Base-by-base conservation (phyloP, 2,797 vertebrate genomes). In the Staurois parvus region DNA sequence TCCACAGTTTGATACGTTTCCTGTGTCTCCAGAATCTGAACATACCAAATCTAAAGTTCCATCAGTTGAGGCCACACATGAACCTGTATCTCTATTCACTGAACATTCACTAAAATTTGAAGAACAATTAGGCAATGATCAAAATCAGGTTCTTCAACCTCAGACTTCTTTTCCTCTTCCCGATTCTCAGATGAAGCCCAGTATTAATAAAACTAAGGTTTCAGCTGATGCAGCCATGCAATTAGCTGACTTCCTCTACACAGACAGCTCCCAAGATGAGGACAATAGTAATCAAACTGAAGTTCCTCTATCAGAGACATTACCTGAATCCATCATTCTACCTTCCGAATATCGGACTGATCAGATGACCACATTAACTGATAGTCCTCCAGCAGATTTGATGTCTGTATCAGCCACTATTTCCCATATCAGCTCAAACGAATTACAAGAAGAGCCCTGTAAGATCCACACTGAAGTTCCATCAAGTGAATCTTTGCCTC, bases 241-340 rank as follows among this genome's bases (percentile, higher is more conserved):
- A 30, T 10, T 45, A 28, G 1, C 70, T 28, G 28, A 17, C 17
- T 15, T n/a, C n/a, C 48, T 26, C 29, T 28, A 24, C n/a, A 32
- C 9, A 9, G 24, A 32, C 5, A 21, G 1, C 5, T 40, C 24
- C 13, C 56, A 19, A 59, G 56, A 7, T 4, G 21, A 28, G 2
- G 93, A 32, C 91, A 92, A 21, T 19, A 10, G 64, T 62, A 19
- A 8, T 26, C 59, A 64, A 32, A 17, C 37, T 37, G 52, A 67
- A n/a, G 40, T 19, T 68, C 37, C 37, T 30, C 13, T 24, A 17
- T 4, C 17, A 56, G 30, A 81, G 24, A 29, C 17, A 10, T 17
- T n/a, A 28, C n/a, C 52, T 32, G 2, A 5, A 29, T 67, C 4
- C 11, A 24, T 5, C 2, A 89, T 24, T 24, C 52, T 4, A 59